Base-by-base conservation (phyloP, 2,797 vertebrate species). In the Sciurus vulgaris region DNA sequence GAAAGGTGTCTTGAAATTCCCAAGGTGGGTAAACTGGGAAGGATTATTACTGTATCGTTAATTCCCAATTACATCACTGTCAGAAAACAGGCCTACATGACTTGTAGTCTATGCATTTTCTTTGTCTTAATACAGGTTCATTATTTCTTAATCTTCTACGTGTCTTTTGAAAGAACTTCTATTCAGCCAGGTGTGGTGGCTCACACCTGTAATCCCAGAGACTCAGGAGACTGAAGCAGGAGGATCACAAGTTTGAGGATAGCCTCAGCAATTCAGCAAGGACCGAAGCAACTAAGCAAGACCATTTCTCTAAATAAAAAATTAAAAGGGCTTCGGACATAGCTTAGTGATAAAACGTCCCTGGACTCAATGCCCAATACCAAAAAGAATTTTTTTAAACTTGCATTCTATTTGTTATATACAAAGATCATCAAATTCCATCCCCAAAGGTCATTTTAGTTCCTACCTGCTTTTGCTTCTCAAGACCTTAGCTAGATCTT, bases 1-100 rank as follows among this genome's bases (percentile, higher is more conserved):
- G 49, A 91, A 92, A 73, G 24, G 33, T 67, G 7, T 59, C 67
- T 67, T 41, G 54, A 70, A 47, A 77, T 81, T 72, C 90, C 73
- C 61, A 77, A 85, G 61, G 38, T 20, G 8, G 17, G 47, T 61
- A 72, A 72, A 4, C 11, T 73, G 14, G 38, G 18, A 17, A 74
- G 28, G 14, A 44, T 41, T 51, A 74, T 38, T 47, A 77, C 0
- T 65, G 1, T 10, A 41, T 24, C 41, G 33, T 61, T 91, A 26
- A 61, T 77, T 69, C 78, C 69, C 89, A 51, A 82, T n/a, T 18
- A 33, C 1, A 8, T 73, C 33, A 38, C 9, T 51, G 4, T 35
- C 26, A 15, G 26, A 47, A 73, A 51, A 7, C 24, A 13, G 24
- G 47, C 15, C 41, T 7, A 30, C 13, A 10, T 17, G 38, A 87